Conservation (phyloP, 2,113 vertebrate genomes). For the Spea bombifrons region DNA sequence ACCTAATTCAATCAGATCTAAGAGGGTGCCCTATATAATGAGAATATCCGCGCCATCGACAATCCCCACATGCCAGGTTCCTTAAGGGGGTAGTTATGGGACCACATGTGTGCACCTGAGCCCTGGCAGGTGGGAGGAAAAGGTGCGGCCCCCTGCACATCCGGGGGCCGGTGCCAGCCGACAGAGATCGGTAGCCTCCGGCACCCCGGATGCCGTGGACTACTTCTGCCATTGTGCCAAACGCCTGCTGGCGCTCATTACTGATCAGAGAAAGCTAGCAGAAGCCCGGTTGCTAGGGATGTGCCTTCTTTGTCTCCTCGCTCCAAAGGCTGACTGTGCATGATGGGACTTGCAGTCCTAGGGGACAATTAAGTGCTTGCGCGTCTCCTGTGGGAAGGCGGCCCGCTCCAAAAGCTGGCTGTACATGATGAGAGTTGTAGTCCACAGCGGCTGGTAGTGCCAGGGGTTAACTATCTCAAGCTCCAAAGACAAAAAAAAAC, state of each 20-base stretch:
- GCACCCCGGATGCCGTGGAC: neutral
- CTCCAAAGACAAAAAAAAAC: too few species aligned
- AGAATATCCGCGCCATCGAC: too few species aligned
- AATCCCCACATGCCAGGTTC: conserved; percentile 11
- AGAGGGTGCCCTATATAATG: too few species aligned
- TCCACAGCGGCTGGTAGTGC: neutral
- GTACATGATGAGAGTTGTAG: neutral
- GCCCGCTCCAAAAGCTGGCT: neutral
- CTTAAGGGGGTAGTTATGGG: neutral
- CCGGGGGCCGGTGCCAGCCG: neutral
- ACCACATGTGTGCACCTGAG: conserved; percentile 11
- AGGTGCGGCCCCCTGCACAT: neutral
- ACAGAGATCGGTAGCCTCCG: neutral
- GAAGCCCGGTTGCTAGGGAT: too few species aligned
- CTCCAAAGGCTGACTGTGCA: too few species aligned
- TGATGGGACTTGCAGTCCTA: too few species aligned
- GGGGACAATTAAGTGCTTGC: too few species aligned
- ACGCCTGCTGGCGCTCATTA: neutral
- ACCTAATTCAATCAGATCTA: too few species aligned
- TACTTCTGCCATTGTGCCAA: too few species aligned
- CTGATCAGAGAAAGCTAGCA: too few species aligned
- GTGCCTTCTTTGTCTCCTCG: too few species aligned
- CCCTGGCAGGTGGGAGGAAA: neutral
- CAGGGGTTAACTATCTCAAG: too few species aligned
- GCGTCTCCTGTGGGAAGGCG: neutral